phyloP scores from a whole-genome alignment of 2,113 vertebrate genomes.

The Aspidoscelis tigris region DNA sequence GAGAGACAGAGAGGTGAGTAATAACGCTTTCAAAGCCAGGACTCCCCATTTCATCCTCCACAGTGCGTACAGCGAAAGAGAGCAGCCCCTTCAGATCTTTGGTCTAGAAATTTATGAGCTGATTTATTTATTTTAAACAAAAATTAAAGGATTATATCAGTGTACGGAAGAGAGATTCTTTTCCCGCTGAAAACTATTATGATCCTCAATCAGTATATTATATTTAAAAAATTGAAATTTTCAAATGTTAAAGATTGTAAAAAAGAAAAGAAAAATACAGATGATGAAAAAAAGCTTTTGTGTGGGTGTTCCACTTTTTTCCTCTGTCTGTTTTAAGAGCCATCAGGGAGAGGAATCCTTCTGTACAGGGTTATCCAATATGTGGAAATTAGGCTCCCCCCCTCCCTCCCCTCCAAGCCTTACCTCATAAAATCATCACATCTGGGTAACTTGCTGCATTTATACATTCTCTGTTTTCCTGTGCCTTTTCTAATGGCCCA shows the following conservation, averaged over 20 bases:
- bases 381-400: too few species aligned
- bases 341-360: background rate
- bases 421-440: background rate
- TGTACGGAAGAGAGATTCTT: background rate
- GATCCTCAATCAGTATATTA: background rate
- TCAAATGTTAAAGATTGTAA: too few species aligned
- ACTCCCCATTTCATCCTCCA: background rate
- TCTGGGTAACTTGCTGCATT: background rate
- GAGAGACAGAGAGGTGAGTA: constrained; percentile 86
- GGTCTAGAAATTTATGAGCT: too few species aligned
- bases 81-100: background rate
- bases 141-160: background rate
- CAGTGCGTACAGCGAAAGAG: too few species aligned
- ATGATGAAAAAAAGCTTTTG: background rate
- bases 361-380: background rate
- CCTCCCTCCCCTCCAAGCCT: background rate
- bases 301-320: background rate
- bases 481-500: too few species aligned
- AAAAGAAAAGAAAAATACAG: too few species aligned
- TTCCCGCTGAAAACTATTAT: background rate
- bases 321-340: background rate
- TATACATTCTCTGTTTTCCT: background rate
- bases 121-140: background rate
- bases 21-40: background rate
- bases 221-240: too few species aligned